Base-by-base conservation (phyloP, 2,113 vertebrate genomes). In the Urocynchramus pylzowi region DNA sequence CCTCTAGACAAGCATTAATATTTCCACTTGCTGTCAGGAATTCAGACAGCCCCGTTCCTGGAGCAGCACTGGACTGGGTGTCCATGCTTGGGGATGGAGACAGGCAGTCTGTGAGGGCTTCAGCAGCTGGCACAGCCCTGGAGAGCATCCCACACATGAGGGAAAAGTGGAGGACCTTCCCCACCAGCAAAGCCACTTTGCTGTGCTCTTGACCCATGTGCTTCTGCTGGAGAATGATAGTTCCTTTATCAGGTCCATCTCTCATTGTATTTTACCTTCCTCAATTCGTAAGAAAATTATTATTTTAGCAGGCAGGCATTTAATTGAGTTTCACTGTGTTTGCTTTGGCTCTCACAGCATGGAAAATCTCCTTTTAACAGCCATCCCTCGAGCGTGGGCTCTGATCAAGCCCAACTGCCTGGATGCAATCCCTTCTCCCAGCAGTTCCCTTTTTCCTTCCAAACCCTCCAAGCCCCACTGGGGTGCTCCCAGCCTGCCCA, bases 281-380 rank as follows among this genome's bases (percentile, higher is more conserved):
- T 30, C 95, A 71, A 68, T 84, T 71, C 86, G 4, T 42, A 67
- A 70, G 85, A 86, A 94, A 95, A 94, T 86, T 90, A 86, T 87
- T 95, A 69, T 96, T 97, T 96, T 96, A 96, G 73, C 93, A 94
- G 95, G 86, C 64, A 33, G 84, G 88, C 88, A 33, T 56, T 97
- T 96, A 94, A 96, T 95, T 95, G 94, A 86, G 83, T 68, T 70
- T 56, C 88, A 1, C 76, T 14, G 68, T 88, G 44, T 96, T 96
- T 97, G 90, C 93, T 96, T 97, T 96, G 96, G 96, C 96, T 89
- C 96, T 49, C 64, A 0, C 85, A 90, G 93, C 65, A 10, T 18
- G 96, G 96, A 96, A 96, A 96, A 95, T 37, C 73, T 78, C 61
- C 88, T 95, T 70, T 90, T 81, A 74, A 64, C 88, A 89, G 16